Evolutionary conservation across 2,888 invertebrate species (phyloP).

Genomic region (Cantharis rufa): DNA sequence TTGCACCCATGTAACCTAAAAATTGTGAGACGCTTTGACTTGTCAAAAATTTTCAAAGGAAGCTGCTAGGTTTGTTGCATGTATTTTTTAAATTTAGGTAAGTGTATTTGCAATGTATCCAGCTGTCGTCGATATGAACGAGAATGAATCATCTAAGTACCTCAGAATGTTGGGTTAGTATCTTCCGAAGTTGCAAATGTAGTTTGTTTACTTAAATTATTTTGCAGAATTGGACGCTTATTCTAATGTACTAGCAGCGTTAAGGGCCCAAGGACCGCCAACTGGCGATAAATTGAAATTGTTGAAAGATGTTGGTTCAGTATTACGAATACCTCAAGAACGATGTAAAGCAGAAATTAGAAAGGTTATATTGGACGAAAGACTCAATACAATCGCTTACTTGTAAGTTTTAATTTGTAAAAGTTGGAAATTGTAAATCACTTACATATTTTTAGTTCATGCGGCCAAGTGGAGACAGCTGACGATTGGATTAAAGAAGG

Average conservation of each 20-base stretch:
- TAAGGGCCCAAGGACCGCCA: conserved; percentile 89
- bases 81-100: conserved; percentile 3
- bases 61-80: conserved; percentile 5
- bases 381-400: conserved; percentile 85
- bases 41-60: conserved; percentile 15
- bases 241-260: conserved; percentile 84
- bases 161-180: conserved; percentile 81
- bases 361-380: conserved; percentile 90
- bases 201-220: conserved; percentile 3
- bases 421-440: background rate
- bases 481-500: conserved; percentile 87
- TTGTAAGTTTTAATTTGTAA: conserved; percentile 68
- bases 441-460: conserved; percentile 57
- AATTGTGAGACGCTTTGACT: conserved; percentile 17
- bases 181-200: background rate
- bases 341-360: conserved; percentile 91
- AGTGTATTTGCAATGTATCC: conserved; percentile 63
- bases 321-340: conserved; percentile 86
- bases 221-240: conserved; percentile 88
- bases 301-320: conserved; percentile 79
- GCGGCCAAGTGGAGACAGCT: conserved; percentile 69
- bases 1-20: conserved; percentile 19
- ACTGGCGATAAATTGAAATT: conserved; percentile 82
- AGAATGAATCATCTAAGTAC: conserved; percentile 86
- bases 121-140: conserved; percentile 78